Base-by-base conservation (phyloP, 2,888 invertebrate genomes). In the Thera britannica region DNA sequence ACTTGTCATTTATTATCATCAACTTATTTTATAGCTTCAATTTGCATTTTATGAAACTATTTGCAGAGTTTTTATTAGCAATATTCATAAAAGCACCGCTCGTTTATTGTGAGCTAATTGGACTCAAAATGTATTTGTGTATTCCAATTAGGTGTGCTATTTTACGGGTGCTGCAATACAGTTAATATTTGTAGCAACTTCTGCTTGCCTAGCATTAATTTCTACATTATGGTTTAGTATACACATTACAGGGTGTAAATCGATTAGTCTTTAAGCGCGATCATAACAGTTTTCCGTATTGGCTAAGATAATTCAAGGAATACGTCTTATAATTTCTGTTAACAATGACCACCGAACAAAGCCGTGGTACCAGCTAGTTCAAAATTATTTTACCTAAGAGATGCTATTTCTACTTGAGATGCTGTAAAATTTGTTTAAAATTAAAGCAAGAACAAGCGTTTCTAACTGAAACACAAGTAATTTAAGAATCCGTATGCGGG, bases 41-140 rank as follows among this genome's bases (percentile, higher is more conserved):
- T 91, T 88, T 85, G 84, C 87, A 90, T 89, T 85, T 89, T 85
- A 88, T 87, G 84, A 85, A 87, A 85, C 69, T 72, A 69, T 75
- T 67, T 65, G 68, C 65, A 75, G 60, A 12, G 38, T 57, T 62
- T 54, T 62, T 67, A 62, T 48, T 48, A 62, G 67, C 62, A 48
- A 54, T 62, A 56, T 51, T 7, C 11, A 58, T 67, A 58, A 61
- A 57, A 44, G n/a, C 55, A 49, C n/a, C 55, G 58, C 35, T 58
- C 34, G 63, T 64, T 63, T 58, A 57, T 35, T 64, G 41, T 48
- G 38, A 6, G 36, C 36, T 65, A 54, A 52, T 58, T 58, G 12
- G 6, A 51, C 51, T 34, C 3, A 44, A 38, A 52, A 12, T 46
- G 54, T 44, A 35, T 44, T 57, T 63, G 63, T 57, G 49, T 54